Evolutionary conservation across 2,797 vertebrate genomes (phyloP).

Genomic region (Neomorphus geoffroyi): DNA sequence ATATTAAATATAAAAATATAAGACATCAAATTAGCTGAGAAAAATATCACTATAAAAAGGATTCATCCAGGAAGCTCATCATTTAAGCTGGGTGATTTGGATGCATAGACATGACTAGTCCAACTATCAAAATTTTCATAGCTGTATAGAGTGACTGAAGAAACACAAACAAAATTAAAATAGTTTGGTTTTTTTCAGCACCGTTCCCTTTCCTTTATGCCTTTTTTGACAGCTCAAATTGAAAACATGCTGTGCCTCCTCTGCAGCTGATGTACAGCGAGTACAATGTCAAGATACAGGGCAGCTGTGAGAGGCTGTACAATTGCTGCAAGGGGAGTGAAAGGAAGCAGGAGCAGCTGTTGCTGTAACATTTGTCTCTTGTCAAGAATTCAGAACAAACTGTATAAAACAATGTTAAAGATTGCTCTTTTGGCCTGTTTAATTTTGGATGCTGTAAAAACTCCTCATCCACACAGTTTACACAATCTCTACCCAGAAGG

Average conservation of each 20-base stretch:
- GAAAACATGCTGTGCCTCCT: slow-evolving; percentile 20
- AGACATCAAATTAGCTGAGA: not conserved
- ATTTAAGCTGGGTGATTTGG: not conserved
- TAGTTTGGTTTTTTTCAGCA: not conserved
- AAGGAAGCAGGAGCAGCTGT: not conserved
- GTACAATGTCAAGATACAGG: not conserved
- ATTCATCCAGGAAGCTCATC: not conserved
- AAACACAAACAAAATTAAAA: not conserved
- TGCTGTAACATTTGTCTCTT: not conserved
- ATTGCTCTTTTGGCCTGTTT: not conserved
- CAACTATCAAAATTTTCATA: not conserved
- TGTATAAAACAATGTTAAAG: not conserved
- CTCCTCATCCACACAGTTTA: not conserved
- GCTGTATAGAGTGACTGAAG: not conserved
- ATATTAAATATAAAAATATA: not conserved
- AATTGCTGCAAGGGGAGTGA: not conserved
- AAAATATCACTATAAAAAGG: not conserved
- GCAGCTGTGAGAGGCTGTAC: not conserved
- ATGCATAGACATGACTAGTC: not conserved
- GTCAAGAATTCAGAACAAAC: not conserved
- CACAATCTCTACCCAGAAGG: not conserved
- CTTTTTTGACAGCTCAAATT: slow-evolving; percentile 27
- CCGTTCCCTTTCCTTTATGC: not conserved
- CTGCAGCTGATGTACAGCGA: not conserved
- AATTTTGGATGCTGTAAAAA: not conserved